Conservation (phyloP, 2,888 invertebrate species). For the Azorinus chamasolen region DNA sequence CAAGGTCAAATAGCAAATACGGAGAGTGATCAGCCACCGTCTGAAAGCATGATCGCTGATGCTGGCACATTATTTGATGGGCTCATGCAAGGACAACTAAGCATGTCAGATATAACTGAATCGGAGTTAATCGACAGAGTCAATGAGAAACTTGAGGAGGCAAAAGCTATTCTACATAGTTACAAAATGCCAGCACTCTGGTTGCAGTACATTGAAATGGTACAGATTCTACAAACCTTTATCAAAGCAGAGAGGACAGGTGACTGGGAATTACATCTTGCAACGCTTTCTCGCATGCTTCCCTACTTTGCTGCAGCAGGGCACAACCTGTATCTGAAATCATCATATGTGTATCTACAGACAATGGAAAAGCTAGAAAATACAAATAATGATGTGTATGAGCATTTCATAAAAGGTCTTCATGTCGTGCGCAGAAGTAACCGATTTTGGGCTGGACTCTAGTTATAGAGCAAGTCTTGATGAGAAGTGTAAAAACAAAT, state of each 20-base stretch:
- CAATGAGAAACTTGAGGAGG: too few relatives aligned
- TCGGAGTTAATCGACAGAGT: too few relatives aligned
- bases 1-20: neutral
- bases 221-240: constrained; percentile 55
- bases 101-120: neutral
- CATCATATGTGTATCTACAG: constrained; percentile 7
- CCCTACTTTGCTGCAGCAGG: constrained; percentile 27
- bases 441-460: too few relatives aligned
- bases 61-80: neutral
- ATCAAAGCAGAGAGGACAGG: constrained; percentile 62
- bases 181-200: constrained; percentile 30
- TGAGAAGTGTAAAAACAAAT: too few relatives aligned
- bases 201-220: constrained; percentile 70
- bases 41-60: too few relatives aligned
- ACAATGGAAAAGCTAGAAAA: neutral
- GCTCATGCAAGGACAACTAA: neutral
- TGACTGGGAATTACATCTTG: constrained; percentile 37
- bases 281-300: constrained; percentile 23
- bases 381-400: neutral
- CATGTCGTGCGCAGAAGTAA: too few relatives aligned
- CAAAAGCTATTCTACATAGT: too few relatives aligned
- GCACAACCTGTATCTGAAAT: constrained; percentile 21
- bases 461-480: too few relatives aligned
- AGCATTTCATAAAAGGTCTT: too few relatives aligned
- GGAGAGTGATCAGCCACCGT: neutral